A percentile compares a stretch with the other conserved stretches of the same genome.
These are phyloP conservation scores for Chrysotoxum bicinctum DNA, from an alignment of 2,888 invertebrate genomes.

Conservation along the genomic window DNA sequence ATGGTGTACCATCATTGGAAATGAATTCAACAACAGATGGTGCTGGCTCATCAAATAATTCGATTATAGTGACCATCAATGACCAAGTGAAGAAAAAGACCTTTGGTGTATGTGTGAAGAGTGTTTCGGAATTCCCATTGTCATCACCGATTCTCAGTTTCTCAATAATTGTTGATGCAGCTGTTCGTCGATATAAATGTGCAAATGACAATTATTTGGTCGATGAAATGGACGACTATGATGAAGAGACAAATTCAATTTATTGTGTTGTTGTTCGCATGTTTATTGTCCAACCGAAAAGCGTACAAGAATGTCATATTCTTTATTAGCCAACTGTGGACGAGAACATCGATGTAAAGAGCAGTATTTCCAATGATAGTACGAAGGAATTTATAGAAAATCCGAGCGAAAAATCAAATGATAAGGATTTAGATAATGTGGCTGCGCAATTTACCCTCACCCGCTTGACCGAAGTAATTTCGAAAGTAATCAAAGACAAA, in stretches of 20 bases:
- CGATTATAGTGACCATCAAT: conserved; percentile 7
- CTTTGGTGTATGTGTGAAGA: conserved; percentile 85
- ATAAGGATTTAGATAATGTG: conserved; percentile 55
- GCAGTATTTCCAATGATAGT: conserved; percentile 74
- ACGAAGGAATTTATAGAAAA: conserved; percentile 58
- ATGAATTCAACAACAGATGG: conserved; percentile 32
- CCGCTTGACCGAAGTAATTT: conserved; percentile 83
- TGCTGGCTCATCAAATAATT: conserved; percentile 26
- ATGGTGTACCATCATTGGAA: conserved; percentile 72
- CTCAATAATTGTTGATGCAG: conserved; percentile 92
- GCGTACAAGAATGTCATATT: conserved; percentile 92
- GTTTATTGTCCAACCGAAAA: conserved; percentile 93
- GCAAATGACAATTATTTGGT: conserved; percentile 81
- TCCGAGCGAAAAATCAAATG: conserved; percentile 73
- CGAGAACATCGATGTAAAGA: conserved; percentile 77
- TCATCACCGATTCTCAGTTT: conserved; percentile 95
- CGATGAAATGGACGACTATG: conserved; percentile 85
- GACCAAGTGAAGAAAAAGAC: conserved; percentile 77
- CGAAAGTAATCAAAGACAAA: conserved; percentile 83
- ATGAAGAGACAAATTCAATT: conserved; percentile 83
- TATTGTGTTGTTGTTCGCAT: conserved; percentile 84
- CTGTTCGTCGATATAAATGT: conserved; percentile 82
- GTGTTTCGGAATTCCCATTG: conserved; percentile 92
- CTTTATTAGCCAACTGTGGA: conserved; percentile 83
- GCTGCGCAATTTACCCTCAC: conserved; percentile 79